Percentiles rank a stretch among this genome's conserved stretches.
phyloP scores from a whole-genome alignment of 2,797 vertebrate genomes.

The Coluber constrictor region DNA sequence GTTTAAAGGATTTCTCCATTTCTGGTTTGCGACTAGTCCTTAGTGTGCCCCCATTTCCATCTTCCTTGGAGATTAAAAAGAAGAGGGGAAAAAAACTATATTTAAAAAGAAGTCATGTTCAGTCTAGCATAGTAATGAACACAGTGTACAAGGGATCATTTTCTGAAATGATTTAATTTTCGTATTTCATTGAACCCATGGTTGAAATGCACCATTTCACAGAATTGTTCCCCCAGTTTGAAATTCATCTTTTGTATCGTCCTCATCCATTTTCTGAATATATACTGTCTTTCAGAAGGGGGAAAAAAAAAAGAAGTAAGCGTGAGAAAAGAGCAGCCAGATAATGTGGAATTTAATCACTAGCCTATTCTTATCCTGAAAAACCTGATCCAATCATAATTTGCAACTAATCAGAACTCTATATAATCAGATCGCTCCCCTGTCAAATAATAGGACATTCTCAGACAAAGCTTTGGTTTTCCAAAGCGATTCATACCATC shows the following conservation, averaged over 20 bases:
- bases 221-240: constrained; percentile 7
- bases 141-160: neutral
- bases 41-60: neutral
- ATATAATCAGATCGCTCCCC: constrained; percentile 46
- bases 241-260: neutral
- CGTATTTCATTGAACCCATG: neutral
- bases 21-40: neutral
- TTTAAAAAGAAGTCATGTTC: neutral
- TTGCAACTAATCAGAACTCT: constrained; percentile 46
- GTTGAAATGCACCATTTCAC: neutral
- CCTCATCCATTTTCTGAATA: constrained; percentile 36
- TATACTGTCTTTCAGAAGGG: constrained; percentile 9
- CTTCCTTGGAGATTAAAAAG: neutral
- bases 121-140: neutral
- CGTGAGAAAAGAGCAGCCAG: neutral
- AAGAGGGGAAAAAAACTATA: neutral
- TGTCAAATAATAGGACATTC: constrained; percentile 58
- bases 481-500: constrained; percentile 55
- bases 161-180: neutral
- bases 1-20: neutral
- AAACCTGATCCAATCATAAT: constrained; percentile 56
- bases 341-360: constrained; percentile 44
- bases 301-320: neutral
- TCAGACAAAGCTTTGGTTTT: constrained; percentile 53
- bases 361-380: constrained; percentile 31